Base-by-base conservation (phyloP, 1,140 invertebrate species). In the Leptinotarsa defecta region DNA sequence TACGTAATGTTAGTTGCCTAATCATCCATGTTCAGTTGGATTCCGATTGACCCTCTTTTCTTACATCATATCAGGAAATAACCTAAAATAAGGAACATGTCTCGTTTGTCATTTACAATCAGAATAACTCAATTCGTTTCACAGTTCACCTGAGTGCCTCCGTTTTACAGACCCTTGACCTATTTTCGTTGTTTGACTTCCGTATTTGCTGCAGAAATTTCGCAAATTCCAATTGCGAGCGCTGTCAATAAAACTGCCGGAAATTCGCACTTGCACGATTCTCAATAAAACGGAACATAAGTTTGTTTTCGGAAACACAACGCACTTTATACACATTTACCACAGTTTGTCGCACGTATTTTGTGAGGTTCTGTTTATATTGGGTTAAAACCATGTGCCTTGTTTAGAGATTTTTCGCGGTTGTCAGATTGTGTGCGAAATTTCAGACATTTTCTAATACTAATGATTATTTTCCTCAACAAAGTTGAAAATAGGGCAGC, bases 1-100 rank as follows among this genome's bases (percentile, higher is more conserved):
- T 57, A 57, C 52, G 52, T 57, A 57, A 57, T 57, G 52, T 57
- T 57, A 15, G 52, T 57, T 57, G 52, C 52, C 52, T 57, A 57
- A 57, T 19, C n/a, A 43, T 11, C 34, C 34, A 8, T 43, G 34
- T 5, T 57, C 17, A 17, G 52, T 57, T 1, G 52, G 6, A 15
- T 57, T 17, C n/a, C 17, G 52, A 57, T 6, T 19, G 52, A 15
- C 15, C 13, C 5, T 4, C 4, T 17, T 57, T 57, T 3, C 17
- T 43, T 43, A 4, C n/a, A n/a, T 57, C 17, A 13, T 19, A 17
- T 57, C 52, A 57, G 52, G n/a, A 57, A 57, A 57, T 57, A 57
- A 57, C 52, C 52, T 57, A 57, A 57, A 57, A 57, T 57, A 13
- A 57, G 15, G 4, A 0, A 57, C 52, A 4, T n/a, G 4, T 57